Percentiles rank a stretch among this genome's conserved stretches.
phyloP scores from a whole-genome alignment of 2,888 invertebrate species.

The Cantharis nigra region DNA sequence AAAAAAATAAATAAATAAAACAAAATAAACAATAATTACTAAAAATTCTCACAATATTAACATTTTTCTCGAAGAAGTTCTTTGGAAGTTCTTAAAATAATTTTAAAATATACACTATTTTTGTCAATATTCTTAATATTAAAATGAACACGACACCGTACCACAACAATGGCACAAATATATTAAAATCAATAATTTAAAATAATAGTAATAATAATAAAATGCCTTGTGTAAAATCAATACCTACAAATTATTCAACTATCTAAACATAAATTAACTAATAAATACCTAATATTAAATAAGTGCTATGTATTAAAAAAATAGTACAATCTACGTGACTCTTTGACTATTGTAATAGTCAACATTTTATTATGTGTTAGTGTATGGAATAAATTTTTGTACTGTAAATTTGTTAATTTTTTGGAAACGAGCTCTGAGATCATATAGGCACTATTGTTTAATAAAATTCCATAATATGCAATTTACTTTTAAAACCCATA shows the following conservation, averaged over 20 bases:
- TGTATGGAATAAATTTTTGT: conserved; percentile 48
- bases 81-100: conserved; percentile 12
- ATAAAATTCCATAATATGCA: conserved; percentile 30
- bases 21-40: neutral
- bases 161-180: conserved; percentile 9
- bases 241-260: conserved; percentile 33
- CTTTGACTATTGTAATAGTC: conserved; percentile 24
- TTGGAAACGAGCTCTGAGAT: conserved; percentile 45
- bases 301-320: conserved; percentile 22
- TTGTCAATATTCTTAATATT: conserved; percentile 19
- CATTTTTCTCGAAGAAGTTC: neutral
- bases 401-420: conserved; percentile 46
- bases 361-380: conserved; percentile 19
- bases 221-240: conserved; percentile 28
- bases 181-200: conserved; percentile 25
- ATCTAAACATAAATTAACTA: conserved; percentile 47
- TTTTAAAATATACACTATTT: conserved; percentile 12
- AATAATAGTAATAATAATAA: conserved; percentile 20
- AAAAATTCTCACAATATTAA: neutral
- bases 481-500: neutral
- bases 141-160: conserved; percentile 24
- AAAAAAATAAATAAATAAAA: conserved; percentile 4
- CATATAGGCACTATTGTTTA: conserved; percentile 53
- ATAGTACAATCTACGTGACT: conserved; percentile 35
- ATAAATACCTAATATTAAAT: conserved; percentile 42